Base-by-base conservation (phyloP, 2,113 vertebrate genomes). In the Turnix velox region DNA sequence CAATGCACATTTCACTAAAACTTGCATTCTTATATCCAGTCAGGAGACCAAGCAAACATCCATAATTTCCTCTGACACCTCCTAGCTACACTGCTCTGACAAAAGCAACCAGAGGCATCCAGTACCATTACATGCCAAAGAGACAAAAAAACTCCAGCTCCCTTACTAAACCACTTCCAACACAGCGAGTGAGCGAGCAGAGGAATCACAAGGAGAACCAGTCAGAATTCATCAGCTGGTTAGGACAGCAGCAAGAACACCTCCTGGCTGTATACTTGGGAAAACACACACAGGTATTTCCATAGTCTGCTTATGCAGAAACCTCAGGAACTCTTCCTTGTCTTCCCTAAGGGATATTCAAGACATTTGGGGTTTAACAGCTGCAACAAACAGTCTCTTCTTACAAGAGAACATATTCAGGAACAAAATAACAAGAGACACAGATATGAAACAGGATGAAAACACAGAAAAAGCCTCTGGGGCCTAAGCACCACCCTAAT, bases 391-490 rank as follows among this genome's bases (percentile, higher is more conserved):
- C 92, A 83, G 84, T 52, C 37, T 96, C 75, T 87, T 92, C 71
- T 96, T 96, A 92, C 86, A 46, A 88, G 77, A 73, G 54, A 95
- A 92, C 93, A 93, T 91, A 95, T 61, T 95, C 94, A 94, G 49
- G 92, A 92, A 93, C 87, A 95, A 94, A 91, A 93, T 94, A 93
- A 96, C 91, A 92, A 89, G 87, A 96, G 92, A 85, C 77, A 91
- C 14, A 59, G 92, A 91, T 85, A 92, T 65, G 84, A 83, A 92
- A 96, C 87, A 91, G 79, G 84, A 93, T 93, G 91, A 92, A 96
- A 95, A 94, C 81, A 85, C 2, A 3, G 81, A 71, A 93, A 74
- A 94, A 96, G 92, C 92, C 95, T 94, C 88, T 91, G 68, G 93
- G 91, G 84, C 87, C 77, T 62, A 79, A 93, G 87, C 33, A 39